Base-by-base conservation (phyloP, 2,888 invertebrate genomes). In the Ectemnius cavifrons region DNA sequence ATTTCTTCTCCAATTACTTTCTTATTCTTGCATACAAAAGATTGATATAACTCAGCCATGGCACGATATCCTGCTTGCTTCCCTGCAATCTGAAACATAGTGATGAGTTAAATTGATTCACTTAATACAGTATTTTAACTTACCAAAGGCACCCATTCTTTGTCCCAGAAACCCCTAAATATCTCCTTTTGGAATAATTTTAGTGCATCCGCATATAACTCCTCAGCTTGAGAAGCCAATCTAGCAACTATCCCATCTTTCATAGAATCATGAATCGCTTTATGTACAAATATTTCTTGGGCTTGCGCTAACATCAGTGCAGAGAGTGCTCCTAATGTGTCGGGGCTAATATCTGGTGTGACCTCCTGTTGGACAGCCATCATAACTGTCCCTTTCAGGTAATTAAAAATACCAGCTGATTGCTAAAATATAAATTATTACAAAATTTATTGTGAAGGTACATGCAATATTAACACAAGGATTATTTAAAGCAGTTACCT, bases 251-350 rank as follows among this genome's bases (percentile, higher is more conserved):
- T 95, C 73, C 94, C 94, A 88, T 98, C 97, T 91, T 99, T 99
- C 98, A 99, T 99, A 84, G 95, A 95, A 91, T 98, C 96, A 88
- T 95, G 94, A 80, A 97, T 96, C 65, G 99, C 98, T 92, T 99
- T 99, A 88, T 96, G 94, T 62, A 97, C 97, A 91, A 99, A 97
- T 80, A 98, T 96, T 92, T 99, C 99, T 92, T 99, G 99, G 8
- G 98, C 99, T 92, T 99, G 99, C 16, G 99, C 99, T 61, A 99
- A 92, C 98, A 99, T 98, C 63, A 99, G 92, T 62, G 95, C 93
- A 66, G 96, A 93, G 27, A 99, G 92, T 47, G 98, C 97, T 72
- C 94, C 93, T 67, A 99, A 93, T 23, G 98, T 96, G 87, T 99
- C 99, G 4, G 98, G 97, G 90, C 95, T 95, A 84, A 99, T 93